phyloP scores from a whole-genome alignment of 37 sponge, comb jelly and placozoan genomes.

The Dysidea cf. avara region DNA sequence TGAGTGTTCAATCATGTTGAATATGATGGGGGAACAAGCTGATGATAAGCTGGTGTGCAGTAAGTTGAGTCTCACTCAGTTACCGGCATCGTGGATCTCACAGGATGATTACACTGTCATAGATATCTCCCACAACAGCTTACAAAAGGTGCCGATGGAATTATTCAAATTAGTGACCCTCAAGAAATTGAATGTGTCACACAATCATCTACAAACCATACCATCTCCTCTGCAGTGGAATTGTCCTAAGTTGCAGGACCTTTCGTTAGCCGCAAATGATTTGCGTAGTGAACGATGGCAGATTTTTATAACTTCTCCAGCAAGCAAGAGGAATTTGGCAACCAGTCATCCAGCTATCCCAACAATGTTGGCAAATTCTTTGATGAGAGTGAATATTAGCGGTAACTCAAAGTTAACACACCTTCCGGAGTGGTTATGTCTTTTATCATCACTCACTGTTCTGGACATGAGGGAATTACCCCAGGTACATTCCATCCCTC shows the following conservation, averaged over 20 bases:
- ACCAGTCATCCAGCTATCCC: conserved; percentile 8
- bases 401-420: conserved; percentile 45
- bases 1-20: conserved; percentile 26
- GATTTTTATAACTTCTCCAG: background rate
- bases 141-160: conserved; percentile 26
- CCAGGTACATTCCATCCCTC: conserved; percentile 39
- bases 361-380: conserved; percentile 10
- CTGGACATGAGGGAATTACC: conserved; percentile 52
- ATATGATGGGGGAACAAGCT: conserved; percentile 6
- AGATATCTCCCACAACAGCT: conserved; percentile 36
- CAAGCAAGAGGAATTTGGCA: conserved; percentile 13
- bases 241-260: conserved; percentile 49
- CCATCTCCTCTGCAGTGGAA: conserved; percentile 60
- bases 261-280: conserved; percentile 39
- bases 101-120: conserved; percentile 37
- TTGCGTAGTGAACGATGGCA: conserved; percentile 6
- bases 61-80: conserved; percentile 9
- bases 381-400: conserved; percentile 49
- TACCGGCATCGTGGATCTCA: conserved; percentile 23
- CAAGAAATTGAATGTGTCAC: conserved; percentile 24
- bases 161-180: conserved; percentile 46
- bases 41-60: conserved; percentile 22
- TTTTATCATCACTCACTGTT: conserved; percentile 60
- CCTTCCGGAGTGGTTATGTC: conserved; percentile 77
- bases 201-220: conserved; percentile 43